These are phyloP conservation scores for Atta texana DNA, from an alignment of 1,140 invertebrate species.

Conservation along the genomic window DNA sequence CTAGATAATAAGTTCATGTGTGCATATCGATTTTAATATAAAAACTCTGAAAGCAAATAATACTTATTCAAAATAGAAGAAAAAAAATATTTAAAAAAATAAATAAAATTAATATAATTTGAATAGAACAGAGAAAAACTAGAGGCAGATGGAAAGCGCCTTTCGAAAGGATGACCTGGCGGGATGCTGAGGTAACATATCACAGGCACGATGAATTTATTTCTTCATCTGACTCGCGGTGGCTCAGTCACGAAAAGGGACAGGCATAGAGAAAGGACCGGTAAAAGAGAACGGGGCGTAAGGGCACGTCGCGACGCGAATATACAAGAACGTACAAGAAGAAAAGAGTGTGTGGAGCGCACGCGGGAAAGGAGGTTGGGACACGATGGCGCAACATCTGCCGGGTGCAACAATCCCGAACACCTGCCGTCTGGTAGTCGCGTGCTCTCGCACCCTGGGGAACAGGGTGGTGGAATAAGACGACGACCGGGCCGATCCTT, in stretches of 20 bases:
- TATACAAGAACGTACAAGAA: conserved; percentile 2
- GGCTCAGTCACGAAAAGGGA: conserved; percentile 48
- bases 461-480: conserved; percentile 75
- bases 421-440: conserved; percentile 84
- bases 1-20: background rate
- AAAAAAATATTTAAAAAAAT: background rate
- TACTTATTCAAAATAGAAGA: background rate
- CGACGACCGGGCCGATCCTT: conserved; percentile 72
- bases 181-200: conserved; percentile 32
- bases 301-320: conserved; percentile 45
- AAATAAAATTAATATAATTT: background rate
- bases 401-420: conserved; percentile 83
- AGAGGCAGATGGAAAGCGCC: conserved; percentile 36
- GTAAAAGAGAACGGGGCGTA: conserved; percentile 43
- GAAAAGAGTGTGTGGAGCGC: conserved; percentile 46
- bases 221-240: conserved; percentile 62
- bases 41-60: background rate
- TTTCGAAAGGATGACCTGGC: conserved; percentile 30
- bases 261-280: conserved; percentile 14
- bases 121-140: background rate
- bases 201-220: conserved; percentile 66
- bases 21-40: background rate
- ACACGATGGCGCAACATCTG: conserved; percentile 79
- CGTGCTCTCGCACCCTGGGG: conserved; percentile 79
- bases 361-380: conserved; percentile 69